Percentiles rank a stretch among this genome's conserved stretches.
These are phyloP conservation scores for Chaetodon trifasciatus DNA, from an alignment of 2,797 vertebrate species.

Conservation along the genomic window DNA sequence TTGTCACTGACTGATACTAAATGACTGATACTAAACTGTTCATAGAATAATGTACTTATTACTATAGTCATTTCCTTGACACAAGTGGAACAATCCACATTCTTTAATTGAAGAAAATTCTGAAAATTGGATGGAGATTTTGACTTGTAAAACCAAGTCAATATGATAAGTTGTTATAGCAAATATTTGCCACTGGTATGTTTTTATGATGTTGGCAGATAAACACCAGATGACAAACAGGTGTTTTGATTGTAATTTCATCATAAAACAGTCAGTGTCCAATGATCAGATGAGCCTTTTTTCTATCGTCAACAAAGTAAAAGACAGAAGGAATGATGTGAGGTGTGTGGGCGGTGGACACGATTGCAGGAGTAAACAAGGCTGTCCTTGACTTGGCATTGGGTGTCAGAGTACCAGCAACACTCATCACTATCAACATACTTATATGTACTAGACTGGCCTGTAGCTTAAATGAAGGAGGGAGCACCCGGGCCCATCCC, in stretches of 20 bases:
- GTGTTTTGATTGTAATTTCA: slow-evolving; percentile 25
- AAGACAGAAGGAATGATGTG: background rate
- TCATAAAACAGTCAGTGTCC: background rate
- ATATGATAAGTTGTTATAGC: background rate
- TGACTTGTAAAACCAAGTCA: background rate
- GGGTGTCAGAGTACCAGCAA: slow-evolving; percentile 24
- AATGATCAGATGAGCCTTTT: slow-evolving; percentile 16
- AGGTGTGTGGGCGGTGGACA: background rate
- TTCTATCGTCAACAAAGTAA: slow-evolving; percentile 24
- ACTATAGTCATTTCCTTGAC: background rate
- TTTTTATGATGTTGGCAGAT: slow-evolving; percentile 23
- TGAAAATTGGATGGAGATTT: background rate
- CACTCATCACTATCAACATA: slow-evolving; percentile 61
- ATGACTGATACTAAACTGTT: background rate
- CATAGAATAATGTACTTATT: background rate
- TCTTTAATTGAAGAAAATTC: background rate
- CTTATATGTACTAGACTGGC: slow-evolving; percentile 37
- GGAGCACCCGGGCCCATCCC: slow-evolving; percentile 20
- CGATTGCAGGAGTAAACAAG: slow-evolving; percentile 55
- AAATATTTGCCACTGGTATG: background rate
- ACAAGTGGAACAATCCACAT: background rate
- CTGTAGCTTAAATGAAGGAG: slow-evolving; percentile 4
- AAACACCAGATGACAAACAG: slow-evolving; percentile 16
- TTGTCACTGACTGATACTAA: background rate
- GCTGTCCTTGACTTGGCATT: slow-evolving; percentile 61